Evolutionary conservation across 2,888 invertebrate genomes (phyloP).

Genomic region (Coleophora flavipennella): DNA sequence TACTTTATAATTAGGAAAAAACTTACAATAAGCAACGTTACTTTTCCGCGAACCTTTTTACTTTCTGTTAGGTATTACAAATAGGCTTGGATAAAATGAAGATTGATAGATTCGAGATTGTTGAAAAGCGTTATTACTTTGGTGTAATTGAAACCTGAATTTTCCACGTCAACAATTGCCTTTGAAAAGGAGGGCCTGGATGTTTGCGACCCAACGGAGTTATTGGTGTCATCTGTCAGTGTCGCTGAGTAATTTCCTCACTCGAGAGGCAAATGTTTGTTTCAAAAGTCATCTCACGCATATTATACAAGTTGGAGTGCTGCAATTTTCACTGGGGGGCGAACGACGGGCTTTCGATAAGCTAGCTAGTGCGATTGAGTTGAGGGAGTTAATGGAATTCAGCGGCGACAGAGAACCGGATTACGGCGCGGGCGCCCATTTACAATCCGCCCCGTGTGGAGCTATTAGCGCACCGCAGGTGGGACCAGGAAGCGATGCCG

Average conservation of each 20-base stretch:
- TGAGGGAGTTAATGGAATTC: conserved; percentile 7
- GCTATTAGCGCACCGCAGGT: conserved; percentile 14
- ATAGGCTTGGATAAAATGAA: too few species aligned
- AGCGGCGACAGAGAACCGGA: conserved; percentile 11
- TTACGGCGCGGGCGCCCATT: conserved; percentile 9
- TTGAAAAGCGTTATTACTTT: background rate
- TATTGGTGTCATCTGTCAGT: conserved; percentile 63
- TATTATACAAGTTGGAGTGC: conserved; percentile 33
- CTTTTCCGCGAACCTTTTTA: background rate
- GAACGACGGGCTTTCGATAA: conserved; percentile 2
- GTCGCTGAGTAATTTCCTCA: conserved; percentile 59
- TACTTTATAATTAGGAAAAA: background rate
- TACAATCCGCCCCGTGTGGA: conserved; percentile 17
- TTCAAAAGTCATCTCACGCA: conserved; percentile 50
- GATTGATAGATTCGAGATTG: background rate
- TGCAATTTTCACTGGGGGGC: conserved; percentile 18
- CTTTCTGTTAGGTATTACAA: background rate
- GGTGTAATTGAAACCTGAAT: conserved; percentile 9
- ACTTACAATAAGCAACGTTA: too few species aligned
- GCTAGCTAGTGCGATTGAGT: conserved; percentile 11
- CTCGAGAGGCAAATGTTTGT: conserved; percentile 47
- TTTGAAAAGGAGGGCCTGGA: conserved; percentile 34
- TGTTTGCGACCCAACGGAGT: conserved; percentile 44
- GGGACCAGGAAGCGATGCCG: too few species aligned
- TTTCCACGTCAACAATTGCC: conserved; percentile 29